phyloP scores from a whole-genome alignment of 2,888 invertebrate genomes.

The Petrolisthes cinctipes region DNA sequence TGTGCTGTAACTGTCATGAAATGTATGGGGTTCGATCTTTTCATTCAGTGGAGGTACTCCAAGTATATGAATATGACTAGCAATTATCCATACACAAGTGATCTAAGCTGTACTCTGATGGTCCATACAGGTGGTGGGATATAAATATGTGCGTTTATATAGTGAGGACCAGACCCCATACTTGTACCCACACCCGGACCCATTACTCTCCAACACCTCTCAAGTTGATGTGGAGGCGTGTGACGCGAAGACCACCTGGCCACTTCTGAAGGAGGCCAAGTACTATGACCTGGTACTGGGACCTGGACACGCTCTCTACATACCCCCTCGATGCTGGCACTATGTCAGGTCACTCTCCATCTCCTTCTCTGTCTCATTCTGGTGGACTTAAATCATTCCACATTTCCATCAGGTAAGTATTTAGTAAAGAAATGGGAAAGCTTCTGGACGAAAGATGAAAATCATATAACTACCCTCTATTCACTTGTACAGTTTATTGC shows the following conservation, averaged over 20 bases:
- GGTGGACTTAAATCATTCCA: conserved; percentile 74
- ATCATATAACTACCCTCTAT: no score
- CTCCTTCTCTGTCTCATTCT: conserved; percentile 97
- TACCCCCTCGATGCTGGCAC: conserved; percentile 98
- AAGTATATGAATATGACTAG: no score
- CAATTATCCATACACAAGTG: no score
- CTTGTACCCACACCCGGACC: conserved; percentile 84
- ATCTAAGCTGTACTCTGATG: no score
- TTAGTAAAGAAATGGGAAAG: no score
- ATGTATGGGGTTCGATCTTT: no score
- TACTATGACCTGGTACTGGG: conserved; percentile 57
- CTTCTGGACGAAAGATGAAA: no score
- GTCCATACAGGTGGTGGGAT: conserved; percentile 76
- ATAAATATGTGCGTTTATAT: conserved; percentile 89
- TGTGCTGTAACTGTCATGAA: no score
- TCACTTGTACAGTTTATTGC: no score
- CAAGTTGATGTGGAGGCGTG: conserved; percentile 77
- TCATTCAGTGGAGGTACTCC: no score
- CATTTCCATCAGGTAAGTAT: neutral
- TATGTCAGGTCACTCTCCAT: conserved; percentile 88
- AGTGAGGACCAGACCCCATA: conserved; percentile 78
- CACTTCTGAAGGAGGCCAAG: conserved; percentile 46
- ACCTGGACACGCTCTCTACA: conserved; percentile 88
- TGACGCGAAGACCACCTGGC: conserved; percentile 78
- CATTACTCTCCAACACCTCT: conserved; percentile 88